Conservation (phyloP, 2,113 vertebrate species). For the Actinemys pallida region DNA sequence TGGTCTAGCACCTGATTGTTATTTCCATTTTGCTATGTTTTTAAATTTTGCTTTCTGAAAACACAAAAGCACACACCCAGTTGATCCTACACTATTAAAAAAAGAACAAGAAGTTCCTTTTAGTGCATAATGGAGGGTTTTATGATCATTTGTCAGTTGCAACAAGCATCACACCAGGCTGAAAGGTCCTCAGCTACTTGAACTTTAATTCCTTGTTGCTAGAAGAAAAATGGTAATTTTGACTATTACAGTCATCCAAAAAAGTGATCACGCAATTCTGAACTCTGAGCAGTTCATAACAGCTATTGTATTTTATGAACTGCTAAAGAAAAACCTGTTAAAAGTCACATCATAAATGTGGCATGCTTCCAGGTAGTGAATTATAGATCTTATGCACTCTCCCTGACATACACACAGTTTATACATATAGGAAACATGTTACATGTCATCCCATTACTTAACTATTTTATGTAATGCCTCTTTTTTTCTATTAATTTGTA, state of each 20-base stretch:
- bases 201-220: slow-evolving; percentile 1
- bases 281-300: not conserved
- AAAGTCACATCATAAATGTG: not conserved
- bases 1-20: not conserved
- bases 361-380: not conserved
- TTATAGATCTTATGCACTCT: slow-evolving; percentile 26
- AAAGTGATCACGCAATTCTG: not conserved
- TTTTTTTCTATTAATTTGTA: slow-evolving; percentile 55
- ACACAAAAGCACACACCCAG: accelerated
- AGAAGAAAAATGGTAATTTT: not conserved
- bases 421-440: slow-evolving; percentile 31
- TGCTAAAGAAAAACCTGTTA: slow-evolving; percentile 21
- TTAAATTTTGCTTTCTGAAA: not conserved
- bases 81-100: slow-evolving; percentile 13
- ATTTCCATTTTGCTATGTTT: slow-evolving; percentile 3
- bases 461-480: slow-evolving; percentile 50
- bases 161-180: slow-evolving; percentile 40
- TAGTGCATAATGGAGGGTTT: not conserved
- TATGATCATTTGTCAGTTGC: slow-evolving; percentile 58
- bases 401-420: slow-evolving; percentile 2
- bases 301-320: slow-evolving; percentile 11
- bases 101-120: not conserved
- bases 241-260: not conserved
- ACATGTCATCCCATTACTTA: not conserved
- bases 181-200: slow-evolving; percentile 32